Conservation (phyloP, 2,888 invertebrate species). For the Folsomia manolachei region DNA sequence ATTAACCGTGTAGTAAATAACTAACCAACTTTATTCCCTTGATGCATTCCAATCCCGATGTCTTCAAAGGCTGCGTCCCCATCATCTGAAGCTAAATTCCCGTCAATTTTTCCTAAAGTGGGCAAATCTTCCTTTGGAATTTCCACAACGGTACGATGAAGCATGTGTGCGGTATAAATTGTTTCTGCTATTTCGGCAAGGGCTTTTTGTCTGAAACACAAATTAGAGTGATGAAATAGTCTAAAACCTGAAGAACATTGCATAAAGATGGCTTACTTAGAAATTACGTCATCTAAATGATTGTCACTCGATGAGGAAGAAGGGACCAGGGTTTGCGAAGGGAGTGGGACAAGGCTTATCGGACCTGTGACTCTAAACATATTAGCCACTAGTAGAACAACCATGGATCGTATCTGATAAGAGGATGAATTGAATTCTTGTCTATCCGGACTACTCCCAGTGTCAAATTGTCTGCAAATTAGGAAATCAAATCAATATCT, state of each 20-base stretch:
- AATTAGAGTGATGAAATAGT: background rate
- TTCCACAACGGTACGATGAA: constrained; percentile 42
- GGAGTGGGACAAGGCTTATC: too few relatives aligned
- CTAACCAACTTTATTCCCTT: constrained; percentile 35
- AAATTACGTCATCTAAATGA: constrained; percentile 14
- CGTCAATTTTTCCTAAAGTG: background rate
- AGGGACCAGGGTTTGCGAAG: too few relatives aligned
- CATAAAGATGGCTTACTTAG: constrained; percentile 24
- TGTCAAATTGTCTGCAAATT: constrained; percentile 8
- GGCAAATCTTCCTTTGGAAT: constrained; percentile 17
- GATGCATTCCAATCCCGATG: constrained; percentile 24
- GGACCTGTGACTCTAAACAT: constrained; percentile 28
- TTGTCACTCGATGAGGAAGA: constrained; percentile 1
- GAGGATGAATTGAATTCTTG: background rate
- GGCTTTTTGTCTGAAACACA: constrained; percentile 28
- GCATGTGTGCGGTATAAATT: constrained; percentile 38
- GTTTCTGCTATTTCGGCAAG: constrained; percentile 44
- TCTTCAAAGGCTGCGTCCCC: constrained; percentile 22
- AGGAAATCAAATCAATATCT: background rate
- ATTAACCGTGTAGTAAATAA: too few relatives aligned
- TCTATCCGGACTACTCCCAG: background rate
- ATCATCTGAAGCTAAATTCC: constrained; percentile 7
- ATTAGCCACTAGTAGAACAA: constrained; percentile 40
- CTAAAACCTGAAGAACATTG: background rate
- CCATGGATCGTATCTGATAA: constrained; percentile 35